A percentile compares a stretch with the other conserved stretches of the same genome.
phyloP scores from a whole-genome alignment of 2,888 invertebrate genomes.

The Apodemia hepburni region DNA sequence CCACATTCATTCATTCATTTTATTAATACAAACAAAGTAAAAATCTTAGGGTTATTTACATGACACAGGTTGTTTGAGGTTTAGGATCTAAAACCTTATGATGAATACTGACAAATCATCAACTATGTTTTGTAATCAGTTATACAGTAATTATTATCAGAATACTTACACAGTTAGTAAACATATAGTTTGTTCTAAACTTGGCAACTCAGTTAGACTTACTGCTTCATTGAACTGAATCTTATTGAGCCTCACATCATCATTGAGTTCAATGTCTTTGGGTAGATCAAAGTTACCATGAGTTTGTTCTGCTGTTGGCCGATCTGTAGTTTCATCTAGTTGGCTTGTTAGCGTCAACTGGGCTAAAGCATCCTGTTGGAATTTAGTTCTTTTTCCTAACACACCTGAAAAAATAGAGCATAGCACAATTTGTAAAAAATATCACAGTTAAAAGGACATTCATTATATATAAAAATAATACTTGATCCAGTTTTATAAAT shows the following conservation, averaged over 20 bases:
- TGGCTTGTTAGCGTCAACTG: constrained; percentile 89
- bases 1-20: no score
- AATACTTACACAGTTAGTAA: constrained; percentile 85
- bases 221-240: constrained; percentile 84
- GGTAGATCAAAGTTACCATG: constrained; percentile 78
- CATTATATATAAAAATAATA: no score
- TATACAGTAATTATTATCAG: no score
- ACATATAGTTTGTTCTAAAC: constrained; percentile 89
- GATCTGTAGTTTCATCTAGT: constrained; percentile 56
- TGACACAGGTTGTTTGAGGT: no score
- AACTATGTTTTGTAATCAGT: no score
- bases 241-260: constrained; percentile 92
- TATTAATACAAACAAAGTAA: no score
- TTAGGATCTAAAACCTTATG: no score
- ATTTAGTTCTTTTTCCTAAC: constrained; percentile 94
- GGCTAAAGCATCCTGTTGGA: constrained; percentile 89
- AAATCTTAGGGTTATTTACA: no score
- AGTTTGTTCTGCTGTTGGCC: constrained; percentile 67
- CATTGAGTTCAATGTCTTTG: constrained; percentile 86
- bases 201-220: constrained; percentile 79
- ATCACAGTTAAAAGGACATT: no score
- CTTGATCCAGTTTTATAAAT: no score
- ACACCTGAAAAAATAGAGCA: constrained; percentile 73
- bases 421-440: not conserved
- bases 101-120: no score